Evolutionary conservation across 2,888 invertebrate species (phyloP).

Genomic region (Alloscopus bannaensis): DNA sequence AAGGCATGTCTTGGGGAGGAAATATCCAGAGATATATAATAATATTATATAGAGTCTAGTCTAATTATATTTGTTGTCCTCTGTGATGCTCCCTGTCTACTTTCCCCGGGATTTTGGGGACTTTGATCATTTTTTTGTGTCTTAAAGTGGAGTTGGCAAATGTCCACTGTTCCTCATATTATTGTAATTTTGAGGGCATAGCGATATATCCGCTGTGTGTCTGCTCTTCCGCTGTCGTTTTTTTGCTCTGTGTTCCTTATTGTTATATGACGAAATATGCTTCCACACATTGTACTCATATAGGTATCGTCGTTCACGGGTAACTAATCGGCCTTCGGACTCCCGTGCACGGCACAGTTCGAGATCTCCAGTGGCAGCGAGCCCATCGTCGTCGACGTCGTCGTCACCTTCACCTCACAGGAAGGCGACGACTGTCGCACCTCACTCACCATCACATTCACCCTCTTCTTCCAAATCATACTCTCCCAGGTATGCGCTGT

Average conservation of each 20-base stretch:
- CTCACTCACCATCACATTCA: slow-evolving; percentile 73
- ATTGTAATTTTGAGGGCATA: slow-evolving; percentile 17
- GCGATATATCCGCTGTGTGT: too few species aligned
- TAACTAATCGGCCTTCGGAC: slow-evolving; percentile 72
- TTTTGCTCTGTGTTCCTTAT: slow-evolving; percentile 5
- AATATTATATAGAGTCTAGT: too few species aligned
- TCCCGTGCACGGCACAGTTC: slow-evolving; percentile 72
- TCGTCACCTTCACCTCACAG: slow-evolving; percentile 73
- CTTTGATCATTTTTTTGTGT: slow-evolving; percentile 34
- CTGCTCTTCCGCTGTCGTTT: slow-evolving; percentile 29
- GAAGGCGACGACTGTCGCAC: slow-evolving; percentile 68
- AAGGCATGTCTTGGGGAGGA: slow-evolving; percentile 26
- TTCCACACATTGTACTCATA: slow-evolving; percentile 52
- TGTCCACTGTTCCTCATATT: slow-evolving; percentile 28
- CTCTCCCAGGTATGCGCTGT: slow-evolving; percentile 73
- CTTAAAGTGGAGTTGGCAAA: slow-evolving; percentile 22
- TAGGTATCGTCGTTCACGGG: slow-evolving; percentile 73
- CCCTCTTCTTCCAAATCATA: slow-evolving; percentile 73
- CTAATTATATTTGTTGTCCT: slow-evolving; percentile 2
- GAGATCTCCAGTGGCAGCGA: slow-evolving; percentile 72
- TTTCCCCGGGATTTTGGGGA: slow-evolving; percentile 13
- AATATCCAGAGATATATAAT: neutral
- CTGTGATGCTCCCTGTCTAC: neutral
- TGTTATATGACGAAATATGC: slow-evolving; percentile 50
- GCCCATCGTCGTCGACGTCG: slow-evolving; percentile 72